Percentiles rank a stretch among this genome's conserved stretches.
phyloP scores from a whole-genome alignment of 2,797 vertebrate genomes.

The Sebastiscus tertius region DNA sequence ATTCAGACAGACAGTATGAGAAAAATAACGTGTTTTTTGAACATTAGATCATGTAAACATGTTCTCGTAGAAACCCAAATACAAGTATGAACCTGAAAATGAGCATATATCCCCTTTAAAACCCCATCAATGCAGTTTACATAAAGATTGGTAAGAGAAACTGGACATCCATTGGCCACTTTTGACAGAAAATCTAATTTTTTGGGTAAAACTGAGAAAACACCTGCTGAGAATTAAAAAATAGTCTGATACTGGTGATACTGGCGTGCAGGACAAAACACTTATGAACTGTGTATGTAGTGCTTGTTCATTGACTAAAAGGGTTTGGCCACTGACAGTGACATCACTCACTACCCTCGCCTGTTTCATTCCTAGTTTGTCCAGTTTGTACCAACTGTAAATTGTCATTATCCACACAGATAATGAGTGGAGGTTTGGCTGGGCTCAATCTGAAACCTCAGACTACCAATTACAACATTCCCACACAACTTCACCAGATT shows the following conservation, averaged over 20 bases:
- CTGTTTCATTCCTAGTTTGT: slow-evolving; percentile 3
- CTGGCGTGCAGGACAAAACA: background rate
- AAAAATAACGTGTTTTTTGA: too few relatives aligned
- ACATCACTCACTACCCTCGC: background rate
- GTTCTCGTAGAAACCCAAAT: background rate
- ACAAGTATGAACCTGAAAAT: too few relatives aligned
- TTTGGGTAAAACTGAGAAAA: background rate
- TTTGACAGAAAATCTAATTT: background rate
- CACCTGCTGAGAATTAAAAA: background rate
- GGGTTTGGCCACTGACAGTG: background rate
- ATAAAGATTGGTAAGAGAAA: background rate
- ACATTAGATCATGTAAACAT: background rate
- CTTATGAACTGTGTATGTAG: background rate
- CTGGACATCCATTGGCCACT: background rate
- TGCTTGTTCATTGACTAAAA: background rate
- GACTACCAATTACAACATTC: background rate
- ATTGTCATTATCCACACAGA: slow-evolving; percentile 15
- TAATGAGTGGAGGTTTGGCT: background rate
- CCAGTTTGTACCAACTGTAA: background rate
- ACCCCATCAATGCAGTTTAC: background rate
- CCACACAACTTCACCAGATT: slow-evolving; percentile 1
- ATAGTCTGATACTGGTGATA: background rate
- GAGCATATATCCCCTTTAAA: background rate
- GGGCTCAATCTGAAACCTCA: slow-evolving; percentile 29
- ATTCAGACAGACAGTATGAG: too few relatives aligned